Percentiles rank a stretch among this genome's conserved stretches.
Conservation (phyloP, 2,888 invertebrate genomes). For the Tribolium freemani region DNA sequence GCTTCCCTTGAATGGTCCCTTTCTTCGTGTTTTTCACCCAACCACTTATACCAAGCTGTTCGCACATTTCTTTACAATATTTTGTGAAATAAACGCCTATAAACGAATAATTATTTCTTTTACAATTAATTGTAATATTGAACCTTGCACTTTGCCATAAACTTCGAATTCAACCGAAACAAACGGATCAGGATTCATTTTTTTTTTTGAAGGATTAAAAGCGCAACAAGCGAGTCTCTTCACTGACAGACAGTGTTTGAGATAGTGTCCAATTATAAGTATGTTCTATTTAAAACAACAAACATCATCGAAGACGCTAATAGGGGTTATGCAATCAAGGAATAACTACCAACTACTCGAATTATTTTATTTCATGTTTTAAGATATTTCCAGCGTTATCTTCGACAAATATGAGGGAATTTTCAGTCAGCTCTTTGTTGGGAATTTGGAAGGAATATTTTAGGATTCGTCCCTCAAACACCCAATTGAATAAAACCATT, state of each 20-base stretch:
- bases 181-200: conserved; percentile 70
- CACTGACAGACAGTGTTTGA: conserved; percentile 14
- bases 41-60: conserved; percentile 81
- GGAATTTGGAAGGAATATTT: conserved; percentile 74
- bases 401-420: conserved; percentile 73
- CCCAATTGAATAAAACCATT: conserved; percentile 75
- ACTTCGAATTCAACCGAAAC: conserved; percentile 92
- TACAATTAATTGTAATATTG: neutral
- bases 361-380: conserved; percentile 63
- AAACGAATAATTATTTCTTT: conserved; percentile 25
- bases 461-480: conserved; percentile 73
- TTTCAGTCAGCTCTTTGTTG: conserved; percentile 70
- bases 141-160: conserved; percentile 90
- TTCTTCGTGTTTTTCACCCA: conserved; percentile 94
- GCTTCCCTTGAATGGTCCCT: conserved; percentile 90
- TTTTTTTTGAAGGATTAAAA: conserved; percentile 3
- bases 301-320: conserved; percentile 37
- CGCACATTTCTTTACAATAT: conserved; percentile 85
- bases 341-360: neutral
- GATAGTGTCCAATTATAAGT: conserved; percentile 35
- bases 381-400: conserved; percentile 79
- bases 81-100: conserved; percentile 90
- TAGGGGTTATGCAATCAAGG: conserved; percentile 31
- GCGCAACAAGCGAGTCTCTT: neutral
- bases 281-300: conserved; percentile 44